Evolutionary conservation across 2,888 invertebrate genomes (phyloP), one percentile per base, ranked within the genome.

Genomic region (Ophioninae sp.): DNA sequence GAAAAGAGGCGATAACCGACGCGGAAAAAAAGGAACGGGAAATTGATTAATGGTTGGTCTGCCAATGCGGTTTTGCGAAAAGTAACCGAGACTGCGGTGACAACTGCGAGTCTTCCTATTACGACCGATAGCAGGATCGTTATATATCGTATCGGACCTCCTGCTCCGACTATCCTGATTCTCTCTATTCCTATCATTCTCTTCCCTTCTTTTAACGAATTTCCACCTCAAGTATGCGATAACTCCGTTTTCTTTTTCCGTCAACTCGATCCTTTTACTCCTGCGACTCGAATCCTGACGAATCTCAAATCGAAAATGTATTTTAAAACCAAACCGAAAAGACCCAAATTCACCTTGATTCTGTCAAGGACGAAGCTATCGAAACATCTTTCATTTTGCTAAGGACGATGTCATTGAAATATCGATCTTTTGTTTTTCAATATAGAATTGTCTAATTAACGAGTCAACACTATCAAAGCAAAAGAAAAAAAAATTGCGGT

Each of bases 21-120:
- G 62, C 30, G 44, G 68, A 65, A 37, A 64, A 78, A 59, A 83
- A 81, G 81, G 81, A 85, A 85, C 73, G 85, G 86, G 86, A 81
- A 87, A 90, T 90, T 89, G 90, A 90, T 90, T 90, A 90, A 90
- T 88, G 89, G 90, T 78, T 87, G 84, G 83, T 85, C 87, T 88
- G 88, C 86, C 88, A 87, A 87, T 89, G 90, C 85, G 89, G 89
- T 89, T 88, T 88, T 68, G 82, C 79, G 79, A 81, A 85, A 86
- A 84, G 84, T 82, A 82, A 84, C 82, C 76, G 84, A 84, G 76
- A 82, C 82, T 82, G 84, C 76, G 84, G 84, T 82, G 82, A 84
- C 84, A 79, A 82, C 82, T 84, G 50, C 76, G 82, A 73, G 68
- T 79, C 75, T 73, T 64, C 50, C 67, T 30, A 41, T 76, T 20